Evolutionary conservation across 2,113 vertebrate genomes (phyloP).

Genomic region (Pedetes capensis): DNA sequence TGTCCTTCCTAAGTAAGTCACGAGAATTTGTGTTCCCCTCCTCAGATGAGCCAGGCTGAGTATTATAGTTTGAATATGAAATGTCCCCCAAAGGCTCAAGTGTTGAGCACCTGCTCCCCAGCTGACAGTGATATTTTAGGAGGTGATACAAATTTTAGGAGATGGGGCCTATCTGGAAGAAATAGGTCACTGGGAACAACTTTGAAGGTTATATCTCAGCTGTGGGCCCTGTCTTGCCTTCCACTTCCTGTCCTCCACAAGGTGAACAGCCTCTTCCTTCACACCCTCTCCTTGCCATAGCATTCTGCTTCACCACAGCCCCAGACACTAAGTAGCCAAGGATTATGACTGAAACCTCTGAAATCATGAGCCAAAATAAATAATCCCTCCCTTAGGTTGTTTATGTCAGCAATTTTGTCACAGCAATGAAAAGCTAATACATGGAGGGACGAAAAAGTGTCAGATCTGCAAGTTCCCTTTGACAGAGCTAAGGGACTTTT

Average conservation of each 20-base stretch:
- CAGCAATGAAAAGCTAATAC: background rate
- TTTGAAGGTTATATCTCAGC: background rate
- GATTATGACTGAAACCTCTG: background rate
- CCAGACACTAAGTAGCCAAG: background rate
- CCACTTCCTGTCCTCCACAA: background rate
- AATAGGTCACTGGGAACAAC: background rate
- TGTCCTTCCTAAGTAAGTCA: background rate
- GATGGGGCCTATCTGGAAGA: background rate
- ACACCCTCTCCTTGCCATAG: background rate
- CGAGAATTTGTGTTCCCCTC: fast-evolving
- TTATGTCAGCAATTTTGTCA: background rate
- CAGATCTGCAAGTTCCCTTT: background rate
- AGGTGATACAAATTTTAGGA: background rate
- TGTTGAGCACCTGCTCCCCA: background rate
- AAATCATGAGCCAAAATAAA: background rate
- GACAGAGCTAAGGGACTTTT: background rate
- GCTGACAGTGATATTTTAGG: background rate
- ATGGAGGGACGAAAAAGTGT: no score
- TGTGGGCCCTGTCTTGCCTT: background rate
- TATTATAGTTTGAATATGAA: background rate
- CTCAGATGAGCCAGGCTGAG: background rate
- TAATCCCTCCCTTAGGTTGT: background rate
- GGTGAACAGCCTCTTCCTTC: background rate
- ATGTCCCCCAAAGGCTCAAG: background rate
- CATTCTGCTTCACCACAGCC: no score